These are phyloP conservation scores for Heterotilapia buettikoferi DNA, from an alignment of 2,113 vertebrate genomes.

Conservation along the genomic window DNA sequence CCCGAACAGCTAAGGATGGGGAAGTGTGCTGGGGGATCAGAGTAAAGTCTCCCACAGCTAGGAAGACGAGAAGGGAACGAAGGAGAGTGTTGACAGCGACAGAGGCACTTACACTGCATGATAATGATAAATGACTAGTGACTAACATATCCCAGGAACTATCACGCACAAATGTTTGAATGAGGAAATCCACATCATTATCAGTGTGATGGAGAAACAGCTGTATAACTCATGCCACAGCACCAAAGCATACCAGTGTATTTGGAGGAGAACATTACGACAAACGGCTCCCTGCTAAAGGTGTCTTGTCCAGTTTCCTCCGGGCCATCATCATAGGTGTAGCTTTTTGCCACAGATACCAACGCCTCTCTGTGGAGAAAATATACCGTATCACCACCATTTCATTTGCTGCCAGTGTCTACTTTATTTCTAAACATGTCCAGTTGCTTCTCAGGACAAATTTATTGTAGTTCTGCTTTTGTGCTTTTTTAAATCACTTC, in stretches of 20 bases:
- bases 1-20: conserved; percentile 67
- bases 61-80: neutral
- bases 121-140: neutral
- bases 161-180: neutral
- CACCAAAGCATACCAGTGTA: conserved; percentile 43
- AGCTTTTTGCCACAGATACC: conserved; percentile 75
- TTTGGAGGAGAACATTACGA: conserved; percentile 79
- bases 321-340: conserved; percentile 78
- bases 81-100: neutral
- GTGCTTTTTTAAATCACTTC: rapidly evolving
- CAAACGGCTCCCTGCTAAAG: conserved; percentile 87
- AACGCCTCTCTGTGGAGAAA: conserved; percentile 61
- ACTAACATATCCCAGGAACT: neutral
- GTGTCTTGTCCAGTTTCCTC: conserved; percentile 72
- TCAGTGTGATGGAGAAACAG: neutral
- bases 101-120: neutral
- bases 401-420: neutral
- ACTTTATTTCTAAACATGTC: neutral
- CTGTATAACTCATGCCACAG: rapidly evolving
- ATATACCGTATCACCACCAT: rapidly evolving
- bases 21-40: conserved; percentile 85
- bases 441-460: neutral
- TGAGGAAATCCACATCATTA: neutral
- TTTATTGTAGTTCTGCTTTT: neutral
- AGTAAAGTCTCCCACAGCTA: conserved; percentile 61